Conservation (phyloP, 2,888 invertebrate genomes). For the Smittia aterrima region DNA sequence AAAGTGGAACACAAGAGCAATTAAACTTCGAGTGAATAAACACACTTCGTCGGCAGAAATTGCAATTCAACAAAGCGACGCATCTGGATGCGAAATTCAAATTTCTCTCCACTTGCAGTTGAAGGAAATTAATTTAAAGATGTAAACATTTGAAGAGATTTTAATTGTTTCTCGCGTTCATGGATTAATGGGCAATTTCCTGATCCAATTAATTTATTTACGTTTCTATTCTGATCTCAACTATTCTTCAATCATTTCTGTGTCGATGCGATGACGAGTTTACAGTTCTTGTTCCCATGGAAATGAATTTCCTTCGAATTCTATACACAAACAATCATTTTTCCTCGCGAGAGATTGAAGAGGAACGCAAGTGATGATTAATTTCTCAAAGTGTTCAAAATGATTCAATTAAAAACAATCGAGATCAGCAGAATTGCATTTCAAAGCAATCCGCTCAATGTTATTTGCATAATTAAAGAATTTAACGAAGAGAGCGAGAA, state of each 20-base stretch:
- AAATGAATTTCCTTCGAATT: not conserved
- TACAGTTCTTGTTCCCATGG: not conserved
- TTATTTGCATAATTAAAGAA: constrained; percentile 38
- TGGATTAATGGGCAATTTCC: constrained; percentile 29
- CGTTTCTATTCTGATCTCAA: not conserved
- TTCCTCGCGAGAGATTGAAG: not conserved
- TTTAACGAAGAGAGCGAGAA: not conserved
- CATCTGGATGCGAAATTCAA: constrained; percentile 19
- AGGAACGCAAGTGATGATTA: not conserved
- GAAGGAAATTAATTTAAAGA: not conserved
- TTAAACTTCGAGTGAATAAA: constrained; percentile 15
- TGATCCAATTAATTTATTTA: constrained; percentile 30
- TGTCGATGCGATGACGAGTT: not conserved
- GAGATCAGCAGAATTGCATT: constrained; percentile 21
- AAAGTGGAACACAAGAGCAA: not conserved
- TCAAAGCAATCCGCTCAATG: constrained; percentile 8
- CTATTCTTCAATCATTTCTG: constrained; percentile 10
- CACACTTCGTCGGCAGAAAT: constrained; percentile 15
- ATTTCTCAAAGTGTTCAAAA: constrained; percentile 30
- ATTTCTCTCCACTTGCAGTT: not conserved
- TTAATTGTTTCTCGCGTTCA: not conserved
- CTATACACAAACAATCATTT: constrained; percentile 29
- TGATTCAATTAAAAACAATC: constrained; percentile 6
- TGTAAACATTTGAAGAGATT: constrained; percentile 7
- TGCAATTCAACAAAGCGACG: constrained; percentile 5